Base-by-base conservation (phyloP, 2,797 vertebrate species). In the Sebastes ruberrimus region DNA sequence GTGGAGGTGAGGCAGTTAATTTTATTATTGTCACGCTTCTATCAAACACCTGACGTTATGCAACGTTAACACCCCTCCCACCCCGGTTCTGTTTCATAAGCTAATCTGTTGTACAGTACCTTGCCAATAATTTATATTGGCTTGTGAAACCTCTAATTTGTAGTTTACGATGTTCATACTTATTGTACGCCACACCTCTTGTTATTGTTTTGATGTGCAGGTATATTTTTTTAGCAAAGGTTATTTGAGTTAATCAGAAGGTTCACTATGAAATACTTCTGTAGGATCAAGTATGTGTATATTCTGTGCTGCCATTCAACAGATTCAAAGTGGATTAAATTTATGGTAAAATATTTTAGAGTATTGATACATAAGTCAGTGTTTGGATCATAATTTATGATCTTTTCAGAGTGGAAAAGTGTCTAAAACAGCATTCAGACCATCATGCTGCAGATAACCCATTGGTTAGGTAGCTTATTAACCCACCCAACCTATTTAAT, bases 1-100 rank as follows among this genome's bases (percentile, higher is more conserved):
- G 96, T 99, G 83, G 99, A 99, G 98, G 99, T 99, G 91, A 94
- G 86, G 13, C 55, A 28, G n/a, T 52, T n/a, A 0, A 9, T 63
- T 42, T 42, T 42, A 14, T 16, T 25, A 52, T 22, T 22, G 28
- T 33, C 28, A 61, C 18, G 18, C 18, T 49, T 49, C 67, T 32
- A 13, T 10, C 3, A 7, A 10, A 7, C 33, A 49, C 9, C 13
- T 33, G 30, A 2, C 2, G 14, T n/a, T 55, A 22, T 57, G 53
- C 6, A 59, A 57, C 10, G 20, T 55, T 2, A 28, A 32, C 59
- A 18, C 25, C 38, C 32, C 42, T 46, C 10, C 53, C 74, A 55
- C 42, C 5, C 25, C 0, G 8, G 10, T 18, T 61, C 42, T 53
- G 20, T 70, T 62, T 18, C 13, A 11, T 62, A 16, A 16, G 1